These are phyloP conservation scores for Drosophila limbata DNA, from an alignment of 2,888 invertebrate genomes.

Conservation along the genomic window DNA sequence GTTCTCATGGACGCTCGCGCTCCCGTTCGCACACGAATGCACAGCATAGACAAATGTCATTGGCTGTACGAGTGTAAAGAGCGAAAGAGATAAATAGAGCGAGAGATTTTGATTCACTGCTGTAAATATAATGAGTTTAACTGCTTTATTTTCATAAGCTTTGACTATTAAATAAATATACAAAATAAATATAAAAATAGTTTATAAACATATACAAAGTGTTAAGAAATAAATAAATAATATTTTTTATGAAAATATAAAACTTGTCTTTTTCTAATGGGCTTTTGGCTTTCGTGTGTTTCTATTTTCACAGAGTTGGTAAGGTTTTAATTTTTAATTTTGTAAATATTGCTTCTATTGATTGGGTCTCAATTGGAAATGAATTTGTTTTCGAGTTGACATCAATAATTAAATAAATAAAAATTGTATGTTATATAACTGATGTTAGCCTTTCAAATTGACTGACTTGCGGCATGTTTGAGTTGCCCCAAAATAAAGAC, in stretches of 20 bases:
- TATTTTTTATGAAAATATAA: not conserved
- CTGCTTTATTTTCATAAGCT: not conserved
- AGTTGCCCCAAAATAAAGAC: not conserved
- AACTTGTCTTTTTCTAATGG: not conserved
- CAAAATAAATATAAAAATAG: not conserved
- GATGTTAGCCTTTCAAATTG: not conserved
- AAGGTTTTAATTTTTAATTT: not conserved
- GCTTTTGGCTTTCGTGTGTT: not conserved
- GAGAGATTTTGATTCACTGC: not conserved
- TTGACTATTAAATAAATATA: conserved; percentile 12
- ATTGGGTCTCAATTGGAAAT: not conserved
- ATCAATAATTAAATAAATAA: conserved; percentile 3
- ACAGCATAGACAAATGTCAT: conserved; percentile 20
- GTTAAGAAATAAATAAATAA: not conserved
- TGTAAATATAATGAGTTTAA: not conserved
- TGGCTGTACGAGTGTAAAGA: conserved; percentile 32
- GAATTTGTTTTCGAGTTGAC: conserved; percentile 3
- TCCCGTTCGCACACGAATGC: conserved; percentile 61
- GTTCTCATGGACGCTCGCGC: conserved; percentile 62
- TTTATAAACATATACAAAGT: not conserved
- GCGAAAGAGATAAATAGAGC: not conserved
- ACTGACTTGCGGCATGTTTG: conserved; percentile 1
- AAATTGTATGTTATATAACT: not conserved
- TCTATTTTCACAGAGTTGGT: no score
- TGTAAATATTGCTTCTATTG: not conserved